phyloP scores from a whole-genome alignment of 1,140 invertebrate genomes.

The Nephila pilipes region DNA sequence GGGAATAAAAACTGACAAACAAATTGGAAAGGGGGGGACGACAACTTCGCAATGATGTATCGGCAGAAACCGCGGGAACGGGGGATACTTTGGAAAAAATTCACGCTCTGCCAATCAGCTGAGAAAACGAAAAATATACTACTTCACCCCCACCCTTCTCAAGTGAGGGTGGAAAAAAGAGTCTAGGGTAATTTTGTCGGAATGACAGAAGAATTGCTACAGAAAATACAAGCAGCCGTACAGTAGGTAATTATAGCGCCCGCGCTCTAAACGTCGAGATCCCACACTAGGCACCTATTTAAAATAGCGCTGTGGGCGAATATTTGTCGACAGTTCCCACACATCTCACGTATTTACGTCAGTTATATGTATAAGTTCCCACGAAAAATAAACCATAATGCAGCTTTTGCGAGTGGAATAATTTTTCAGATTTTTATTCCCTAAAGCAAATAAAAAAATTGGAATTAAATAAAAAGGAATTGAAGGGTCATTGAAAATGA shows the following conservation, averaged over 20 bases:
- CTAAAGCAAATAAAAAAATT: not conserved
- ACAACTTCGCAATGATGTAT: conserved; percentile 35
- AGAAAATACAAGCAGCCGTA: conserved; percentile 29
- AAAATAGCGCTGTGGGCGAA: conserved; percentile 8
- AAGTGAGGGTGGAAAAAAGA: not conserved
- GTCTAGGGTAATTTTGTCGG: conserved; percentile 15
- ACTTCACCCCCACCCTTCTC: not conserved
- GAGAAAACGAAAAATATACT: conserved; percentile 45
- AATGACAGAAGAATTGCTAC: conserved; percentile 24
- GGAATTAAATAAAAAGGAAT: no score
- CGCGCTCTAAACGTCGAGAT: not conserved
- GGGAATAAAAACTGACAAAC: not conserved
- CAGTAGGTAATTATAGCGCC: not conserved
- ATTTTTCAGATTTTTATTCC: not conserved
- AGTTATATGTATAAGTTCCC: not conserved
- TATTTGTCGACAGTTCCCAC: not conserved
- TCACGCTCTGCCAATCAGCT: conserved; percentile 36
- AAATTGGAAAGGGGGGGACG: no score
- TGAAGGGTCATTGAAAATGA: no score
- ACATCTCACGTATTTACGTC: not conserved
- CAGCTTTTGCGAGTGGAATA: no score
- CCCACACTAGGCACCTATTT: conserved; percentile 12
- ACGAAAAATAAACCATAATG: not conserved
- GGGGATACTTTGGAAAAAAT: conserved; percentile 28
- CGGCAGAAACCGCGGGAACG: conserved; percentile 50